These are phyloP conservation scores for Pollenia labialis DNA, from an alignment of 2,888 invertebrate species.

Conservation along the genomic window DNA sequence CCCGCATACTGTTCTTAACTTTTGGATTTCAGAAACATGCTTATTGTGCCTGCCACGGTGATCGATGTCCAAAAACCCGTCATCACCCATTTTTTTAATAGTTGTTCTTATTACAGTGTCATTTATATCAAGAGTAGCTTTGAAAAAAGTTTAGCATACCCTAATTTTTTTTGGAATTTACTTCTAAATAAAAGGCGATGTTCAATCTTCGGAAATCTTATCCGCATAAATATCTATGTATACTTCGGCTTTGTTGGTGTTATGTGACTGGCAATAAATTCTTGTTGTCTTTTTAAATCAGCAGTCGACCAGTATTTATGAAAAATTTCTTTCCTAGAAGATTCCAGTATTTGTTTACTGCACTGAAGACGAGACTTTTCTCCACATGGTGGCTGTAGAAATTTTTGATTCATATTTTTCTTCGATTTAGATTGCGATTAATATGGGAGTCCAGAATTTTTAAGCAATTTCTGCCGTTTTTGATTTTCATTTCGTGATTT, in stretches of 20 bases:
- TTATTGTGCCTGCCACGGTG: constrained; percentile 45
- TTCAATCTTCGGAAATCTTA: constrained; percentile 42
- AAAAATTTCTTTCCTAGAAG: constrained; percentile 39
- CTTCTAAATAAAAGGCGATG: constrained; percentile 40
- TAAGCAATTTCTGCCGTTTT: constrained; percentile 36
- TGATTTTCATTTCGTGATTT: constrained; percentile 29
- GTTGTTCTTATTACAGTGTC: constrained; percentile 37
- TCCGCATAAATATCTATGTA: constrained; percentile 51
- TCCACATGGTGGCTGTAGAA: background rate
- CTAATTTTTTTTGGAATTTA: constrained; percentile 37
- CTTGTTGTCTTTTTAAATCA: background rate
- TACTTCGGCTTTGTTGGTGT: constrained; percentile 57
- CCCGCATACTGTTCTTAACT: constrained; percentile 67
- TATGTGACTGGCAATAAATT: constrained; percentile 49
- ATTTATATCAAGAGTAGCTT: constrained; percentile 44
- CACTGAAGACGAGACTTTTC: constrained; percentile 5
- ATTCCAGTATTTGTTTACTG: constrained; percentile 31
- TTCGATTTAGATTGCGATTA: constrained; percentile 1
- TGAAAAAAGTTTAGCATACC: constrained; percentile 59
- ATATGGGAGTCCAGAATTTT: constrained; percentile 24
- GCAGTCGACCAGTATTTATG: constrained; percentile 10
- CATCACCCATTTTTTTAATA: constrained; percentile 47
- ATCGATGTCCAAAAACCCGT: constrained; percentile 35
- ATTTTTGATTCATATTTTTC: constrained; percentile 32
- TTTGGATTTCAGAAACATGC: constrained; percentile 30